Base-by-base conservation (phyloP, 2,113 vertebrate genomes). In the Haemorhous mexicanus region DNA sequence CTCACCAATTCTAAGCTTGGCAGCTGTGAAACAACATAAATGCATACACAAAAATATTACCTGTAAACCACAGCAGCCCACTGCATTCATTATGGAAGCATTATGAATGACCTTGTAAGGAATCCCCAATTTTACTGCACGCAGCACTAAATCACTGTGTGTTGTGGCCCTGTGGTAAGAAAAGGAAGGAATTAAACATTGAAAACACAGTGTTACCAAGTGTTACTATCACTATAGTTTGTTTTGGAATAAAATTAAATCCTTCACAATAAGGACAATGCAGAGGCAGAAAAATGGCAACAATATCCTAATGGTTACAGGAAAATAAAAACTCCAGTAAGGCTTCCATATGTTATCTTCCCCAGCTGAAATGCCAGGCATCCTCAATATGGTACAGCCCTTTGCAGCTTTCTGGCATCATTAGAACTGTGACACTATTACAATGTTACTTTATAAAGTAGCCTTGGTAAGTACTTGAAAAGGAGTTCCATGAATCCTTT, bases 11-110 rank as follows among this genome's bases (percentile, higher is more conserved):
- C 33, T 32, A 66, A 89, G 23, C 67, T 84, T 41, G 84, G 37
- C 21, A 83, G 32, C 19, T 90, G 22, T 49, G n/a, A 58, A 90
- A 83, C 5, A 73, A 41, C 26, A 35, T 11, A 33, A 6, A 26
- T 35, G 15, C 26, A 76, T 28, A 18, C 10, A 77, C 10, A 76
- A 75, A 84, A 88, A 33, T 8, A 46, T 89, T 97, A 99, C 99
- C 99, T 99, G 99, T 77, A 99, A 98, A 24, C 99, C 99, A 43
- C 99, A 99, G 98, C 99, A 99, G 92, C 99, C 99, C 58, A 99
- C 98, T 4, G 99, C 99, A 62, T 98, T 99, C 98, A 99, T 97
- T 95, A 99, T 98, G 79, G 99, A 99, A 64, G 99, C 99, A 61
- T 99, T 99, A 96, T 99, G 99, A 96, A 99, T 98, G 86, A 99